These are phyloP conservation scores for Heliothis virescens DNA, from an alignment of 1,140 invertebrate genomes.

Conservation along the genomic window DNA sequence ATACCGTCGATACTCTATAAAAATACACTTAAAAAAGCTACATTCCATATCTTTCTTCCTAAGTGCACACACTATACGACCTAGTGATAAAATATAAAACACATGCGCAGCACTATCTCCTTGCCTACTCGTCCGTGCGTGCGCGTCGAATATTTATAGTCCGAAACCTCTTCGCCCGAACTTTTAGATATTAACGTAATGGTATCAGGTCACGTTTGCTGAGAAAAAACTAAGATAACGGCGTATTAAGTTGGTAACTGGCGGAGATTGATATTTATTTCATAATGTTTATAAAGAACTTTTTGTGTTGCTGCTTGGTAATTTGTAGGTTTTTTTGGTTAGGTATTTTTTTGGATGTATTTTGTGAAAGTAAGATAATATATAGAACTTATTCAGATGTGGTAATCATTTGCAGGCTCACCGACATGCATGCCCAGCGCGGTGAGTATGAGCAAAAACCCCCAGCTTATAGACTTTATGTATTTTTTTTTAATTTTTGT, in stretches of 20 bases:
- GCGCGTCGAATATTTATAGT: slow-evolving; percentile 40
- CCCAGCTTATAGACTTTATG: too few relatives aligned
- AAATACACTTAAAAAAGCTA: too few relatives aligned
- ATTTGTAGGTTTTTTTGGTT: neutral
- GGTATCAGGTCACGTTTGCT: slow-evolving; percentile 36
- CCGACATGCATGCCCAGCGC: too few relatives aligned
- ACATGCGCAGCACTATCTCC: neutral
- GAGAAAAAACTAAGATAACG: slow-evolving; percentile 24
- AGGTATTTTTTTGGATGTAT: too few relatives aligned
- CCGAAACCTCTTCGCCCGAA: slow-evolving; percentile 13
- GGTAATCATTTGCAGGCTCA: too few relatives aligned
- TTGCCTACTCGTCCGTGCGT: slow-evolving; percentile 13
- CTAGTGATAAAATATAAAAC: neutral
- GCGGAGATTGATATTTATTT: slow-evolving; percentile 40
- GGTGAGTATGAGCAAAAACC: too few relatives aligned
- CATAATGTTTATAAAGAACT: slow-evolving; percentile 12
- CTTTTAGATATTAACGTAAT: slow-evolving; percentile 36
- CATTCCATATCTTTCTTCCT: too few relatives aligned
- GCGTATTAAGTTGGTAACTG: slow-evolving; percentile 12
- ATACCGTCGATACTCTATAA: too few relatives aligned
- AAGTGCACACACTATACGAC: neutral
- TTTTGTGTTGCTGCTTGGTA: neutral
- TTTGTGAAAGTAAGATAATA: too few relatives aligned
- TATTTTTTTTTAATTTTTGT: too few relatives aligned
- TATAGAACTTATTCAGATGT: too few relatives aligned